These are phyloP conservation scores for Nasonia giraulti DNA, from an alignment of 1,140 invertebrate species.

Conservation along the genomic window DNA sequence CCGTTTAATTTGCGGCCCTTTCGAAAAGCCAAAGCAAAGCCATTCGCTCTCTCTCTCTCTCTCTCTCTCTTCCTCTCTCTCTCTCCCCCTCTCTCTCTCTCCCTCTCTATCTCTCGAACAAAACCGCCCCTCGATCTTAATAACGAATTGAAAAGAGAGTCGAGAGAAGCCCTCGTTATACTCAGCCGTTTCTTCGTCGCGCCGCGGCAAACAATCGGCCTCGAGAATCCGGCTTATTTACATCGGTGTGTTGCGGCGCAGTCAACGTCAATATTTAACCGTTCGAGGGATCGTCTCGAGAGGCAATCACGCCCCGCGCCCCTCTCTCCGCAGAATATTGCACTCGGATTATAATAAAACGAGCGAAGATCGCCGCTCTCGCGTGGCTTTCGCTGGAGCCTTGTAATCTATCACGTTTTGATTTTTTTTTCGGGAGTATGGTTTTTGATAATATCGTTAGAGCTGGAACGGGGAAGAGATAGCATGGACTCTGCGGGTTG, in stretches of 20 bases:
- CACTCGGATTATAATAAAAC: conserved; percentile 18
- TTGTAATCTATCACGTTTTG: neutral
- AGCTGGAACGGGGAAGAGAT: too few relatives aligned
- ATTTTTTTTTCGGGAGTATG: neutral
- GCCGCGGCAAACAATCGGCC: neutral
- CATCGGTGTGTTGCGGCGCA: neutral
- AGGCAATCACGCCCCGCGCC: neutral
- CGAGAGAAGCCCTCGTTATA: neutral
- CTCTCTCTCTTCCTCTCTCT: too few relatives aligned
- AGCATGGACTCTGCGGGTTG: too few relatives aligned
- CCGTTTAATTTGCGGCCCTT: neutral
- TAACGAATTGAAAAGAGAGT: neutral
- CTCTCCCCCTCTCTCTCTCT: too few relatives aligned
- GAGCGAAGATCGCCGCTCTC: neutral
- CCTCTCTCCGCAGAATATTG: conserved; percentile 3
- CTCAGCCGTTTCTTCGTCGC: neutral
- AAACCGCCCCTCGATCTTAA: conserved; percentile 13
- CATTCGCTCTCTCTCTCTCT: too few relatives aligned
- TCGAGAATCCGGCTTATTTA: conserved; percentile 4
- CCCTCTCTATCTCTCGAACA: neutral
- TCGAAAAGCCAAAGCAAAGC: neutral
- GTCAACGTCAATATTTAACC: conserved; percentile 13
- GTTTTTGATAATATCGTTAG: too few relatives aligned
- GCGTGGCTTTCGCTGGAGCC: neutral
- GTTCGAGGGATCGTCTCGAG: conserved; percentile 23